phyloP scores from a whole-genome alignment of 2,113 vertebrate species.

The Nibea coibor region DNA sequence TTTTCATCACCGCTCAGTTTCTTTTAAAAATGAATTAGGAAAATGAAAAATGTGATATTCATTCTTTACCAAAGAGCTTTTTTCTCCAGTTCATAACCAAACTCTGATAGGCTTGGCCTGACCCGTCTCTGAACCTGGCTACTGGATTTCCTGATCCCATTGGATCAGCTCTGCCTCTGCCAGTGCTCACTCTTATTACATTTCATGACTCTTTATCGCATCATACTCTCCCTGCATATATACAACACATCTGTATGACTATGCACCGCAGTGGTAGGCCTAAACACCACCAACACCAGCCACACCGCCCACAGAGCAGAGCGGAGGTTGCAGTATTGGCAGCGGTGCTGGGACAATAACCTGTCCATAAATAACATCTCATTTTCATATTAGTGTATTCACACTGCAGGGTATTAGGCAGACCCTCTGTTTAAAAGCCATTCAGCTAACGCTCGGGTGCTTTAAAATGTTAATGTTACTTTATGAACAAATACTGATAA shows the following conservation, averaged over 20 bases:
- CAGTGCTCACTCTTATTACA: conserved; percentile 43
- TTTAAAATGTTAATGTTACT: conserved; percentile 33
- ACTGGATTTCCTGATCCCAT: conserved; percentile 50
- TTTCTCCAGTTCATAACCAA: conserved; percentile 13
- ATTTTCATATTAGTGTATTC: conserved; percentile 60
- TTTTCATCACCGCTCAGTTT: conserved; percentile 29
- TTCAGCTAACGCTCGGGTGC: conserved; percentile 16
- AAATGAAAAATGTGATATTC: not conserved
- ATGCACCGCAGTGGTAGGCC: conserved; percentile 48
- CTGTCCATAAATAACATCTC: conserved; percentile 73
- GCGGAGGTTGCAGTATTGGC: conserved; percentile 74
- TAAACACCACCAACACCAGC: conserved; percentile 63
- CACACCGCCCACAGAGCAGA: conserved; percentile 70
- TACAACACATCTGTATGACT: conserved; percentile 49
- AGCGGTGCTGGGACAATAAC: conserved; percentile 67
- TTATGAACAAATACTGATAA: conserved; percentile 17
- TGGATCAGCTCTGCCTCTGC: conserved; percentile 52
- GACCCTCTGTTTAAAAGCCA: conserved; percentile 23
- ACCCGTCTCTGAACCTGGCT: conserved; percentile 50
- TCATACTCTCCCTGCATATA: conserved; percentile 35
- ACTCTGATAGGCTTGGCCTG: conserved; percentile 21
- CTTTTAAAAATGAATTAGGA: conserved; percentile 4
- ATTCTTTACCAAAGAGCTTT: conserved; percentile 14
- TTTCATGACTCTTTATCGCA: conserved; percentile 16
- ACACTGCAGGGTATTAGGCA: conserved; percentile 50